Evolutionary conservation across 2,113 vertebrate genomes (phyloP), one percentile per base, ranked within the genome.

Genomic region (Speoplatyrhinus poulsoni): DNA sequence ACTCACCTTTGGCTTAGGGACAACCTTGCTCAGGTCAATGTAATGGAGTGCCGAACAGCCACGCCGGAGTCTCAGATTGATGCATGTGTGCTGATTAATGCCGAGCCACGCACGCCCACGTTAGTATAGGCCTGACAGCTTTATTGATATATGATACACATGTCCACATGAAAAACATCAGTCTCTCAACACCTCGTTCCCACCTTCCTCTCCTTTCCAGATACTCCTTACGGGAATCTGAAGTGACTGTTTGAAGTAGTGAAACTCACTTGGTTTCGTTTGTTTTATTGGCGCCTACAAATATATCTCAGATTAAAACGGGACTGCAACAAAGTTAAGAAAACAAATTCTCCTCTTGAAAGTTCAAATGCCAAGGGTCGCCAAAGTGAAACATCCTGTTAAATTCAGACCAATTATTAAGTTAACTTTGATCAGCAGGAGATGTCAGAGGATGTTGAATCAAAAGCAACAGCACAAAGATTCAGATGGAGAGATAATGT

Each of bases 91-190:
- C 87, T 90, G 88, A 91, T 88, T 77, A 85, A 90, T 90, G 87
- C 82, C 69, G 72, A 67, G 63, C 58, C 72, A 80, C 76, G 79
- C 67, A 78, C 69, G 76, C 82, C 84, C 88, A 88, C 74, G 84
- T 90, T 87, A 87, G 84, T 85, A 72, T 72, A 81, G 73, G 63
- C 75, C 74, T 82, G 86, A 86, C 88, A 89, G 86, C 70, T 87
- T 90, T 87, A 91, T 88, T 89, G 90, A 91, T 86, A 83, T 90
- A 91, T 92, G 86, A 88, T 89, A 87, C 70, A 80, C 77, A 79
- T 67, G 80, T 78, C 68, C 57, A 67, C 80, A 78, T 81, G 80
- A 85, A 90, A 87, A 68, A 70, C 86, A 90, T 89, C 80, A 89
- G 87, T 91, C 85, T 87, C 63, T 76, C 60, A 52, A 64, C 68